Percentiles rank a stretch among this genome's conserved stretches.
Evolutionary conservation across 2,113 vertebrate species (phyloP).

Genomic region (Gadus macrocephalus): DNA sequence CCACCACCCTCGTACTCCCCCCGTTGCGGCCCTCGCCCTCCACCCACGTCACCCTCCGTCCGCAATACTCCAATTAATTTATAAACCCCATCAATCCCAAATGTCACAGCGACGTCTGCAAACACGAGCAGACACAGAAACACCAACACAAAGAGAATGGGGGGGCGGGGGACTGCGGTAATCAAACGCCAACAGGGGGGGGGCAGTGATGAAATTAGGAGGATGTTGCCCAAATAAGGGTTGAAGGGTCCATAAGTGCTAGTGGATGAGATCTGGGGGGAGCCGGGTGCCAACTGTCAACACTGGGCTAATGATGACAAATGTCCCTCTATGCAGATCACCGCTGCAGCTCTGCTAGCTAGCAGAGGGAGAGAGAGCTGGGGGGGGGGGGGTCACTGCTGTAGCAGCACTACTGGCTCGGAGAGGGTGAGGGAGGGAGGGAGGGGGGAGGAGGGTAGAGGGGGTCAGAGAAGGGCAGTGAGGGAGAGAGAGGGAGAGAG

Average conservation of each 20-base stretch:
- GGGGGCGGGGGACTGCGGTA: slow-evolving; percentile 35
- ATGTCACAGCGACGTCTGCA: slow-evolving; percentile 14
- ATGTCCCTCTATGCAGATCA: slow-evolving; percentile 98
- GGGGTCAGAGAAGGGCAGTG: too few relatives aligned
- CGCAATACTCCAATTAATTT: slow-evolving; percentile 50
- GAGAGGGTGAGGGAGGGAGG: too few relatives aligned
- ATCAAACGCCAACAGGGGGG: slow-evolving; percentile 65
- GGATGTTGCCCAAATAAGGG: slow-evolving; percentile 77
- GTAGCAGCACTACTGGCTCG: too few relatives aligned
- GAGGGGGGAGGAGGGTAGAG: too few relatives aligned
- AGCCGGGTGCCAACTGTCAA: slow-evolving; percentile 98
- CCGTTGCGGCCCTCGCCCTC: slow-evolving; percentile 36
- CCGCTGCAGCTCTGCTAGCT: slow-evolving; percentile 65
- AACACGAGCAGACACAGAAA: slow-evolving; percentile 19
- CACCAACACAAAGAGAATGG: slow-evolving; percentile 29
- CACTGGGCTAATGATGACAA: slow-evolving; percentile 99
- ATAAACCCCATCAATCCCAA: slow-evolving; percentile 25
- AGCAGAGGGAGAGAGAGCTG: slow-evolving; percentile 47
- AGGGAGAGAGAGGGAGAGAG: too few relatives aligned
- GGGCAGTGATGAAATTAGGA: slow-evolving; percentile 73
- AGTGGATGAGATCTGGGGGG: slow-evolving; percentile 90
- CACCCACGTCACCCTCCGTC: slow-evolving; percentile 46
- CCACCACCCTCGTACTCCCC: slow-evolving; percentile 9
- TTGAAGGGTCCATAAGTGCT: slow-evolving; percentile 86
- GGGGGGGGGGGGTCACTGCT: too few relatives aligned